Evolutionary conservation across 1,140 invertebrate species (phyloP).

Genomic region (Leptopilina boulardi): DNA sequence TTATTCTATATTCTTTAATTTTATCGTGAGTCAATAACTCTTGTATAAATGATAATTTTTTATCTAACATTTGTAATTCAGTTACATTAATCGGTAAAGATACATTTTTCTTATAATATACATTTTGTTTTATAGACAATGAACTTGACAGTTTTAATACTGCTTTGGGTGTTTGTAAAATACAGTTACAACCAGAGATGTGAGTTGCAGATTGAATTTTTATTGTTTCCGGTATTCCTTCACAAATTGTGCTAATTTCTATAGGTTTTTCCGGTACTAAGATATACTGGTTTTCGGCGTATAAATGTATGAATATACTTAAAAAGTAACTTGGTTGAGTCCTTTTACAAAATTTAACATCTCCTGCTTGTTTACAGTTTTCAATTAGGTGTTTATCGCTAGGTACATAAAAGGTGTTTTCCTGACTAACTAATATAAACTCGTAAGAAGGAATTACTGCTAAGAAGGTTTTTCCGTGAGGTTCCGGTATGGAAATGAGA

Average conservation of each 20-base stretch:
- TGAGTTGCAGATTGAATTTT: background rate
- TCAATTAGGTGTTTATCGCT: background rate
- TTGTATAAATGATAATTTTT: background rate
- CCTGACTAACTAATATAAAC: background rate
- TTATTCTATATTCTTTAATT: background rate
- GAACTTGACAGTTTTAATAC: background rate
- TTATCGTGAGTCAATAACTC: background rate
- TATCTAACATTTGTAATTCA: background rate
- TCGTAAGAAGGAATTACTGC: background rate
- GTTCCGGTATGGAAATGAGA: background rate
- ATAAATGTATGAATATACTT: too few species aligned
- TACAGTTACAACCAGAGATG: background rate
- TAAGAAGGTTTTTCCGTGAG: background rate
- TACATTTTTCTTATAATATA: background rate
- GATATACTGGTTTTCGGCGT: background rate
- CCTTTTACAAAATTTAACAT: too few species aligned
- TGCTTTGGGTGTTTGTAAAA: background rate
- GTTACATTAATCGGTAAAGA: background rate
- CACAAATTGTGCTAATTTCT: background rate
- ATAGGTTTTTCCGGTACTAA: background rate
- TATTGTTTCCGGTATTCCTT: background rate
- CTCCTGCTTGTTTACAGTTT: too few species aligned
- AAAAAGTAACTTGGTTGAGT: too few species aligned
- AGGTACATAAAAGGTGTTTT: background rate
- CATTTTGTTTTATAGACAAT: background rate